Evolutionary conservation across 2,888 invertebrate genomes (phyloP).

Genomic region (Caenorhabditis becei): DNA sequence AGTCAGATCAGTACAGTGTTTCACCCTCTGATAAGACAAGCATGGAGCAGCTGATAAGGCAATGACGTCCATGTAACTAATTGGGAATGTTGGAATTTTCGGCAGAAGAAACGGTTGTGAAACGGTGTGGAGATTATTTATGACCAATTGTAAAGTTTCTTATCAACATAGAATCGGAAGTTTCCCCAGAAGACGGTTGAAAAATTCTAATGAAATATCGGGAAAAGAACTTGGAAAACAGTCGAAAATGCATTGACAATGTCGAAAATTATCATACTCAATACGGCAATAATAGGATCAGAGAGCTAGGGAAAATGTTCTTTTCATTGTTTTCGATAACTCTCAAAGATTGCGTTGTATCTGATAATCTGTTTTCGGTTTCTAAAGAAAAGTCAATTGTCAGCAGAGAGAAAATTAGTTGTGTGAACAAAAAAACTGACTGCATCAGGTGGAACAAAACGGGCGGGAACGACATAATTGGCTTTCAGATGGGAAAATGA

Average conservation of each 20-base stretch:
- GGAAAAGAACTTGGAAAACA: too few species aligned
- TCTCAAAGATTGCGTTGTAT: background rate
- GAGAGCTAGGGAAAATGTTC: too few species aligned
- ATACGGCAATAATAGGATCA: too few species aligned
- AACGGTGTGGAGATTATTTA: too few species aligned
- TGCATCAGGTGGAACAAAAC: constrained; percentile 16
- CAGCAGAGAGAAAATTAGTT: background rate
- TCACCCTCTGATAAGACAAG: background rate
- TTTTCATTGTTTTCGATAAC: too few species aligned
- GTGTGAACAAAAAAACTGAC: background rate
- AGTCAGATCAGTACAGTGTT: background rate
- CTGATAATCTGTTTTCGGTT: background rate
- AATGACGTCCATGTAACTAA: background rate
- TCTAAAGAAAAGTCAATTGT: too few species aligned
- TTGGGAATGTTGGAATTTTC: background rate
- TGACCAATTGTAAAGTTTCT: too few species aligned
- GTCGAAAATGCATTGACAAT: too few species aligned
- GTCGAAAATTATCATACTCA: too few species aligned
- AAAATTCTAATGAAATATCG: too few species aligned
- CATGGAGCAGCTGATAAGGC: background rate
- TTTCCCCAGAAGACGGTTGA: too few species aligned
- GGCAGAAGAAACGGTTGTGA: background rate
- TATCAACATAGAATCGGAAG: too few species aligned
- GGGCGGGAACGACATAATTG: background rate
- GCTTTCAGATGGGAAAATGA: background rate